phyloP scores from a whole-genome alignment of 2,113 vertebrate species.

The Menidia beryllina region DNA sequence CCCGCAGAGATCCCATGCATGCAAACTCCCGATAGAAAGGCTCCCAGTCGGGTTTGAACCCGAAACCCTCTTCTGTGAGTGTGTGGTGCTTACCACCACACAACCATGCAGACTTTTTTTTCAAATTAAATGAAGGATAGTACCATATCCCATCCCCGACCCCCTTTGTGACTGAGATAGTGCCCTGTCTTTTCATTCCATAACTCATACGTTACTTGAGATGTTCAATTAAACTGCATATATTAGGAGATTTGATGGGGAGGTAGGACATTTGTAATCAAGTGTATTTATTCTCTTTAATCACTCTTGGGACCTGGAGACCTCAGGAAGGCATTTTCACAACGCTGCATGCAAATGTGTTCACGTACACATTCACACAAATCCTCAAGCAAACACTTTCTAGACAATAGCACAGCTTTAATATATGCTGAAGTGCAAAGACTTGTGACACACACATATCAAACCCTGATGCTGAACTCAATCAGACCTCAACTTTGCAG shows the following conservation, averaged over 20 bases:
- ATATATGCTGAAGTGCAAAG: slow-evolving; percentile 6
- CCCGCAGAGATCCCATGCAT: no score
- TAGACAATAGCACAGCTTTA: slow-evolving; percentile 22
- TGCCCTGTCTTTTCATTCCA: slow-evolving; percentile 76
- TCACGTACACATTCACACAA: slow-evolving; percentile 21
- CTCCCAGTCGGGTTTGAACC: no score
- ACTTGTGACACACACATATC: slow-evolving; percentile 46
- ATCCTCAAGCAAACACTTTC: slow-evolving; percentile 45
- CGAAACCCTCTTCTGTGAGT: no score
- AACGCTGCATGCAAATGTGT: slow-evolving; percentile 56
- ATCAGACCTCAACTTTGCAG: slow-evolving; percentile 71
- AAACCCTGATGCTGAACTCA: slow-evolving; percentile 74
- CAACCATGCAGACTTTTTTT: no score
- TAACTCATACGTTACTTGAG: slow-evolving; percentile 81
- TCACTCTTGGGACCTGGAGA: slow-evolving; percentile 81
- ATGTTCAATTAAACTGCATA: slow-evolving; percentile 86
- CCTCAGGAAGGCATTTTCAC: slow-evolving; percentile 60
- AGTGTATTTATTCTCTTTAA: slow-evolving; percentile 85
- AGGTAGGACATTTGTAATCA: slow-evolving; percentile 84
- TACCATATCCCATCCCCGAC: slow-evolving; percentile 25
- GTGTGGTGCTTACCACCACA: no score
- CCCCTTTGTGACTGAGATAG: slow-evolving; percentile 67
- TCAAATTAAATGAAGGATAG: slow-evolving; percentile 43
- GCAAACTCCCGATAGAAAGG: no score
- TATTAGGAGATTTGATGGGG: slow-evolving; percentile 80